Percentiles rank a stretch among this genome's conserved stretches.
Conservation (phyloP, 2,888 invertebrate species). For the Diaprepes abbreviatus region DNA sequence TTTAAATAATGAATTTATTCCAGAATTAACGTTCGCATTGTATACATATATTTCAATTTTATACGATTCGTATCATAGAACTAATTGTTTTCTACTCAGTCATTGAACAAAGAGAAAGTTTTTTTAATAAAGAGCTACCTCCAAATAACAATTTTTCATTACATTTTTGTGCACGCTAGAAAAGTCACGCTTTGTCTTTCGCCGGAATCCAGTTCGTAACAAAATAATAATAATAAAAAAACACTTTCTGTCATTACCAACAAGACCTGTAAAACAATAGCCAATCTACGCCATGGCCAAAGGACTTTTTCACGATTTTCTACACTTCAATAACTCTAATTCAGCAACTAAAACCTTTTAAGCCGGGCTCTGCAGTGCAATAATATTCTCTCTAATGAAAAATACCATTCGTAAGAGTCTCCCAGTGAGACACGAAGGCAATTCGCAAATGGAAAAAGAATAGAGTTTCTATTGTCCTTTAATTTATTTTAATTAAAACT, state of each 20-base stretch:
- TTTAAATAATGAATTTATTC: too few relatives aligned
- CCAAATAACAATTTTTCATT: not conserved
- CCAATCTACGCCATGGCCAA: not conserved
- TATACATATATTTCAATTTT: too few relatives aligned
- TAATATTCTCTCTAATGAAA: constrained; percentile 6
- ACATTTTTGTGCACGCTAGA: not conserved
- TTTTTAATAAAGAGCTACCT: too few relatives aligned
- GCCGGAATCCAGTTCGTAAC: not conserved
- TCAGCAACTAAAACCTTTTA: constrained; percentile 11
- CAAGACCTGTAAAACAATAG: constrained; percentile 18
- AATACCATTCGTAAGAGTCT: too few relatives aligned
- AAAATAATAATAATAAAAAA: not conserved
- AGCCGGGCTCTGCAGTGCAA: not conserved
- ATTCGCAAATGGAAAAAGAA: not conserved
- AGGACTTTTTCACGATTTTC: constrained; percentile 1
- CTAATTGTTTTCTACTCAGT: too few relatives aligned
- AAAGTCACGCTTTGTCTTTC: too few relatives aligned
- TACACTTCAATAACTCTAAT: constrained; percentile 8
- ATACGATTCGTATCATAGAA: too few relatives aligned
- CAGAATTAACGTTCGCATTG: too few relatives aligned
- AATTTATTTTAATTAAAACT: too few relatives aligned
- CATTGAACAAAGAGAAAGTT: too few relatives aligned
- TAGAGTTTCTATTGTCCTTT: constrained; percentile 3
- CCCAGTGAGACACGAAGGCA: not conserved
- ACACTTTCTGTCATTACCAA: constrained; percentile 3